These are phyloP conservation scores for Polyommatus icarus DNA, from an alignment of 2,888 invertebrate genomes.

Conservation along the genomic window DNA sequence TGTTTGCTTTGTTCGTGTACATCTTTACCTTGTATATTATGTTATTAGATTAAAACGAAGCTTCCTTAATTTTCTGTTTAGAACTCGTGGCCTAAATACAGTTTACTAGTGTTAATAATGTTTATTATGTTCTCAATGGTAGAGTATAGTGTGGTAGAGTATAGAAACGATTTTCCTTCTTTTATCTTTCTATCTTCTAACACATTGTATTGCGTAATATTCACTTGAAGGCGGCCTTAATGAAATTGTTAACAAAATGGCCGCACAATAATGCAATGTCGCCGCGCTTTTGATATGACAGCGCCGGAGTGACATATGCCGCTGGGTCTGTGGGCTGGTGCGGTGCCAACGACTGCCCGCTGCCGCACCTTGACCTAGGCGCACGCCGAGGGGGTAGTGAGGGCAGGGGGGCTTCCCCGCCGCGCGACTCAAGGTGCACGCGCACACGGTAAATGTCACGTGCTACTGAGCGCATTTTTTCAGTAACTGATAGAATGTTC, in stretches of 20 bases:
- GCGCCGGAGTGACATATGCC: conserved; percentile 18
- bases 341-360: conserved; percentile 64
- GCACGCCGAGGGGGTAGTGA: conserved; percentile 46
- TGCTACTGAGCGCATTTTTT: conserved; percentile 19
- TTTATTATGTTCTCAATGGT: background rate
- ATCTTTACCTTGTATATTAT: background rate
- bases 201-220: background rate
- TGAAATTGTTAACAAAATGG: conserved; percentile 15
- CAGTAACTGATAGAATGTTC: conserved; percentile 17
- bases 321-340: conserved; percentile 50
- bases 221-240: conserved; percentile 5
- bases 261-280: background rate
- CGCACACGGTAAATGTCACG: conserved; percentile 20
- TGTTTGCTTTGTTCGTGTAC: background rate
- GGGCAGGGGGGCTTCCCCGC: background rate
- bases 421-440: conserved; percentile 12
- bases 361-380: conserved; percentile 67
- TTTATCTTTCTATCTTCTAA: background rate
- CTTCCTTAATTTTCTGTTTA: background rate
- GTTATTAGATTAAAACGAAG: background rate
- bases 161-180: background rate
- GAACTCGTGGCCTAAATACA: background rate
- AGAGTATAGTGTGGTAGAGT: background rate
- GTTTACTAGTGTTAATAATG: background rate
- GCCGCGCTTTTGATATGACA: conserved; percentile 1